Base-by-base conservation (phyloP, 2,888 invertebrate genomes). In the Oscheius sp. region DNA sequence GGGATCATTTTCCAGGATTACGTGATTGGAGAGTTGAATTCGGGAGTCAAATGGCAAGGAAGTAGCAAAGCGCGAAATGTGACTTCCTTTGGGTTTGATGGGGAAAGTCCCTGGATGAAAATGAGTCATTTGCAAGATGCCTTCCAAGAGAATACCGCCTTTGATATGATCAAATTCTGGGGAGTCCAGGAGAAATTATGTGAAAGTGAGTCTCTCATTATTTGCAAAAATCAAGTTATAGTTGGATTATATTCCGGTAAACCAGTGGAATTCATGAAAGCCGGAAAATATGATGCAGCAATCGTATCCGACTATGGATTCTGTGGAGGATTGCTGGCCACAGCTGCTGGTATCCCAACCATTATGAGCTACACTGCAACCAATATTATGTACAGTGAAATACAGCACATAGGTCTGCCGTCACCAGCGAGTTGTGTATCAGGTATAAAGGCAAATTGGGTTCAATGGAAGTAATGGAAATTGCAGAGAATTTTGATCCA, bases 261-360 rank as follows among this genome's bases (percentile, higher is more conserved):
- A 4, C 66, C 73, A 3, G 31, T 61, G 10, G 58, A 65, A 0
- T 76, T 76, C 48, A 63, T 76, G 25, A 34, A 46, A 23, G 55
- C 45, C 17, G 42, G 57, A 8, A 65, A 70, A 12, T 76, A 76
- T 46, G 73, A 73, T 15, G 65, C 71, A 15, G 72, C 65, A 5
- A 39, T 76, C 8, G 69, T 71, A 17, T 69, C 71, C 1, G 64
- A 55, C 23, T 76, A 72, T 37, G 73, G 72, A 37, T 71, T 46
- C 31, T 76, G 75, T 65, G 71, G 65, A 39, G 37, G 29, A 20
- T 50, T 68, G n/a, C 31, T 68, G 33, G 61, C 50, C 23, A 65
- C 12, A 37, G 65, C 65, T 27, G 65, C 65, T 8, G 46, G 65
- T 1, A 55, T 65, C 17, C 65, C 52, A 33, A 53, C 53, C 17